Percentiles rank a stretch among this genome's conserved stretches.
phyloP scores from a whole-genome alignment of 2,113 vertebrate species.

The Siniperca knerii region DNA sequence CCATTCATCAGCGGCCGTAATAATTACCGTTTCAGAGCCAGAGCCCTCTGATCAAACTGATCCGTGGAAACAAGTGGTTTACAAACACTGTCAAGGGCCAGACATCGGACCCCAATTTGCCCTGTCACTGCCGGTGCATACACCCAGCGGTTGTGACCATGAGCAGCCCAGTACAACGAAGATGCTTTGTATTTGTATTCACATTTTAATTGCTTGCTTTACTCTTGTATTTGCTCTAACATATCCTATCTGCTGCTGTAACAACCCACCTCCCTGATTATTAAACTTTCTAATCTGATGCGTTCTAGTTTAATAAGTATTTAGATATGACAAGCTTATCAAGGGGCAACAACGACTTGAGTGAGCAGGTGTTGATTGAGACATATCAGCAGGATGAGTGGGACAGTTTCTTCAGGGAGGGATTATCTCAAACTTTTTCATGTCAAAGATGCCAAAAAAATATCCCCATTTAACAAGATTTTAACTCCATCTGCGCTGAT shows the following conservation, averaged over 20 bases:
- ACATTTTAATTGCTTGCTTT: neutral
- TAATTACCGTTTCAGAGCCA: constrained; percentile 82
- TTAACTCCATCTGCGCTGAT: neutral
- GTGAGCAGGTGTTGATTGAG: constrained; percentile 12
- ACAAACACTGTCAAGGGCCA: constrained; percentile 90
- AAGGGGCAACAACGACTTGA: neutral
- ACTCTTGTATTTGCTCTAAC: neutral
- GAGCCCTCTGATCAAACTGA: constrained; percentile 87
- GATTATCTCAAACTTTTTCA: neutral
- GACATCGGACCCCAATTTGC: constrained; percentile 80
- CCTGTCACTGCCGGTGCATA: constrained; percentile 72
- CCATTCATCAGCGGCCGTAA: constrained; percentile 89
- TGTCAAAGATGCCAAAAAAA: neutral
- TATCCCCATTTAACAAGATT: neutral
- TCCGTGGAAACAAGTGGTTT: constrained; percentile 89
- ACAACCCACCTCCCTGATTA: too few relatives aligned
- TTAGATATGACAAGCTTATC: neutral
- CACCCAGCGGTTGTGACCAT: neutral
- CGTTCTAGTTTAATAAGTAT: neutral
- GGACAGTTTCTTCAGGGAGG: neutral
- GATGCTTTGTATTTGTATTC: constrained; percentile 6
- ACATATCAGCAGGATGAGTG: neutral
- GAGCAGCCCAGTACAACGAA: neutral
- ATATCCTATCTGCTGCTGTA: neutral
- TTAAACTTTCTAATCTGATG: neutral